Conservation (phyloP, 2,797 vertebrate genomes). For the Malurus leucopterus region DNA sequence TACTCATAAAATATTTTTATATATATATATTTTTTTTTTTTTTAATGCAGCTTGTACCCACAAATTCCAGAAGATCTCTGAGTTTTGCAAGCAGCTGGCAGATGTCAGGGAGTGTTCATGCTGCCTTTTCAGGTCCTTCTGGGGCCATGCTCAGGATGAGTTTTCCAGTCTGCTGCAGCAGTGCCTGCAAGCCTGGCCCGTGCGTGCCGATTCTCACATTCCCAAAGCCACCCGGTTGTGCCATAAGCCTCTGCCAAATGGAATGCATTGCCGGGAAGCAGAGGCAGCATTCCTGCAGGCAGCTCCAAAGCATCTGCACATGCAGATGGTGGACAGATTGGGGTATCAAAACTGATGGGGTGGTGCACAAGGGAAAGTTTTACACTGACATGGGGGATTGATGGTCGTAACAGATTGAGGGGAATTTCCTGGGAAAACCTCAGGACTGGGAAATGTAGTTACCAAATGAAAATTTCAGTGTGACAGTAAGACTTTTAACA, state of each 20-base stretch:
- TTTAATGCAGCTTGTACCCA: neutral
- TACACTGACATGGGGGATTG: neutral
- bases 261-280: neutral
- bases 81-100: neutral
- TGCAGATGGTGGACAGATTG: neutral
- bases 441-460: neutral
- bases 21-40: too few species aligned
- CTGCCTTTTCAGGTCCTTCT: neutral
- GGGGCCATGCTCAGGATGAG: neutral
- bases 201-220: neutral
- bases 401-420: neutral
- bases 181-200: neutral
- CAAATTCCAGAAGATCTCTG: neutral
- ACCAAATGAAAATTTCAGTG: neutral
- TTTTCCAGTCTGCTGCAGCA: neutral
- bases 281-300: neutral
- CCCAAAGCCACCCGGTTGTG: neutral
- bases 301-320: neutral
- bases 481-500: neutral
- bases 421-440: neutral
- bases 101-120: neutral
- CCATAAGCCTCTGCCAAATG: neutral
- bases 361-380: neutral
- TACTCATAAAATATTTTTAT: too few species aligned
- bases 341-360: neutral